Evolutionary conservation across 2,113 vertebrate genomes (phyloP), one percentile per base, ranked within the genome.

Genomic region (Thryonomys swinderianus): DNA sequence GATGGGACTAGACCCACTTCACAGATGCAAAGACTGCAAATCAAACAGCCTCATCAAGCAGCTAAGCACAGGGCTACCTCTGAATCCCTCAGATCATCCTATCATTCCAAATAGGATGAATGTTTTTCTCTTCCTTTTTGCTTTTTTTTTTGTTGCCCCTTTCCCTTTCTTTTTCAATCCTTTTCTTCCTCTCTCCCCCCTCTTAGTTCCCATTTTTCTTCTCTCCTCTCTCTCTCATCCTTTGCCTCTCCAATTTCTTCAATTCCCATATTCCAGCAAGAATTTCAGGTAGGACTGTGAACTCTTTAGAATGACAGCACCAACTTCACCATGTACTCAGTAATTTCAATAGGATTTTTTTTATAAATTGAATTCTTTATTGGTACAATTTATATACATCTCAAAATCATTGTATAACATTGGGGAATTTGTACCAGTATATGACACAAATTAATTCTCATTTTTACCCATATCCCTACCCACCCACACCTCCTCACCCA

Each of bases 21-120:
- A n/a, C 78, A 95, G 85, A 40, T 76, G 25, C 88, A 59, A 82
- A 89, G n/a, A 71, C 78, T 90, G 87, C 78, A 40, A 32, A 6
- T n/a, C 34, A 34, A 11, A 40, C 48, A 55, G 76, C 18, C 37
- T 32, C 23, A 5, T 48, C n/a, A 40, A 4, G 42, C 8, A 32
- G 27, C 14, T 62, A 66, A 16, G 17, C 45, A 40, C 55, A 61
- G 40, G 37, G 2, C 48, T 14, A 18, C 16, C 10, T 23, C 21
- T 20, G 42, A 21, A 7, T 18, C 40, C 73, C 42, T 32, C 21
- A 7, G 40, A 51, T 53, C 12, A 1, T 18, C 18, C 11, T 37
- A 37, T 42, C n/a, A 85, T 66, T 71, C 42, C 51, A 27, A 9
- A 8, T 9, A 10, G 4, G 37, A 34, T 48, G 23, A n/a, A 13